Percentiles rank a stretch among this genome's conserved stretches.
These are phyloP conservation scores for Clarias magur DNA, from an alignment of 2,113 vertebrate genomes.

Conservation along the genomic window DNA sequence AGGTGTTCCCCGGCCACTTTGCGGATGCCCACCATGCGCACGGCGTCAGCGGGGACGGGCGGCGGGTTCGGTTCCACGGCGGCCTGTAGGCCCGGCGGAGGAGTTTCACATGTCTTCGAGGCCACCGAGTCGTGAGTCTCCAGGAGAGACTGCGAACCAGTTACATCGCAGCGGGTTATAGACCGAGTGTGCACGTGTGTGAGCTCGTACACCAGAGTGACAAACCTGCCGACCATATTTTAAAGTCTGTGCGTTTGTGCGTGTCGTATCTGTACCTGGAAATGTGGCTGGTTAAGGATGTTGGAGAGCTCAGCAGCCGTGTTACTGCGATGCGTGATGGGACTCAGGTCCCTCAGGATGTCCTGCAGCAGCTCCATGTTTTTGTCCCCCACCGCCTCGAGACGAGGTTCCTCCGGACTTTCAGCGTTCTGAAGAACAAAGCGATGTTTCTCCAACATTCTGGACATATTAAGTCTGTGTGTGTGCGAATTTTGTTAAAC, in stretches of 20 bases:
- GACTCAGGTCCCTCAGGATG: conserved; percentile 87
- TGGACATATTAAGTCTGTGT: neutral
- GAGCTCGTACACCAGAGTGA: neutral
- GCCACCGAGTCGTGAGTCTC: conserved; percentile 95
- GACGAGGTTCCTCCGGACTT: conserved; percentile 80
- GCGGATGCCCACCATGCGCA: conserved; percentile 95
- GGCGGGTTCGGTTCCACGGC: conserved; percentile 74
- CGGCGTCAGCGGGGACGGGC: conserved; percentile 81
- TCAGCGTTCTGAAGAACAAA: conserved; percentile 75
- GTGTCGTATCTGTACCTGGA: conserved; percentile 77
- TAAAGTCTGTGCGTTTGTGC: neutral
- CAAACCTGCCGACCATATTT: too few relatives aligned
- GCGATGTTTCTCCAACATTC: neutral
- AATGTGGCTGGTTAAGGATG: conserved; percentile 90
- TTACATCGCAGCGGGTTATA: neutral
- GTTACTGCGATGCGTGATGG: conserved; percentile 76
- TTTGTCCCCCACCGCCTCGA: conserved; percentile 88
- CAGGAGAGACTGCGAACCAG: conserved; percentile 81
- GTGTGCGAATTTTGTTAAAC: conserved; percentile 29
- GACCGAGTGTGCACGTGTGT: neutral
- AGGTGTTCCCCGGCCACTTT: conserved; percentile 89
- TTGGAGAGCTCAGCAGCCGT: conserved; percentile 78
- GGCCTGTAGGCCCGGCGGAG: conserved; percentile 79
- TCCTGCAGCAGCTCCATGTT: conserved; percentile 93
- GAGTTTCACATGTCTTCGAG: conserved; percentile 84